Evolutionary conservation across 1,140 invertebrate genomes (phyloP).

Genomic region (Drosophila aff.): DNA sequence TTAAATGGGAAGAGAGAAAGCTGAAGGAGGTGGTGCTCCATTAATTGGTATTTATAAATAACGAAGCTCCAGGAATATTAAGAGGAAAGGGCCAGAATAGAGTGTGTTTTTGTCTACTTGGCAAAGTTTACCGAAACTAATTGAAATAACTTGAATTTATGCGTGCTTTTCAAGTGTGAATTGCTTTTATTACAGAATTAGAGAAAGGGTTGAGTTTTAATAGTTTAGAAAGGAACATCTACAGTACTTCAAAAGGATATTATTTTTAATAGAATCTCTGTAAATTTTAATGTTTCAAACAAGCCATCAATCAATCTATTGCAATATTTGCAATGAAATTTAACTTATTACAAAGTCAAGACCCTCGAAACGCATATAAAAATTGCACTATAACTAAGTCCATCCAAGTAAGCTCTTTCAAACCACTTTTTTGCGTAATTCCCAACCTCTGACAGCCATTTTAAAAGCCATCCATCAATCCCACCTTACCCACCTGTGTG

Average conservation of each 20-base stretch:
- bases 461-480: slow-evolving; percentile 38
- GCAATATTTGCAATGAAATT: neutral
- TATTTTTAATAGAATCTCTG: neutral
- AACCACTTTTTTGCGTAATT: slow-evolving; percentile 25
- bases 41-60: slow-evolving; percentile 49
- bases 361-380: neutral
- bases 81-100: slow-evolving; percentile 2
- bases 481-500: slow-evolving; percentile 13
- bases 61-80: slow-evolving; percentile 20
- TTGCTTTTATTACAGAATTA: neutral
- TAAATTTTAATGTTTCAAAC: no score
- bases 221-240: neutral
- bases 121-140: slow-evolving; percentile 15
- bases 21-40: slow-evolving; percentile 26
- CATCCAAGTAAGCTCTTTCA: neutral
- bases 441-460: slow-evolving; percentile 22
- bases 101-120: neutral
- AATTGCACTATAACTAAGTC: no score
- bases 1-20: slow-evolving; percentile 23
- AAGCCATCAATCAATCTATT: no score
- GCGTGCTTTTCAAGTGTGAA: neutral
- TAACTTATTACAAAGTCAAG: neutral
- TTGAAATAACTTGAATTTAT: slow-evolving; percentile 21
- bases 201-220: neutral
- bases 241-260: neutral